These are phyloP conservation scores for Opisthocomus hoazin DNA, from an alignment of 2,113 vertebrate genomes.

Conservation along the genomic window DNA sequence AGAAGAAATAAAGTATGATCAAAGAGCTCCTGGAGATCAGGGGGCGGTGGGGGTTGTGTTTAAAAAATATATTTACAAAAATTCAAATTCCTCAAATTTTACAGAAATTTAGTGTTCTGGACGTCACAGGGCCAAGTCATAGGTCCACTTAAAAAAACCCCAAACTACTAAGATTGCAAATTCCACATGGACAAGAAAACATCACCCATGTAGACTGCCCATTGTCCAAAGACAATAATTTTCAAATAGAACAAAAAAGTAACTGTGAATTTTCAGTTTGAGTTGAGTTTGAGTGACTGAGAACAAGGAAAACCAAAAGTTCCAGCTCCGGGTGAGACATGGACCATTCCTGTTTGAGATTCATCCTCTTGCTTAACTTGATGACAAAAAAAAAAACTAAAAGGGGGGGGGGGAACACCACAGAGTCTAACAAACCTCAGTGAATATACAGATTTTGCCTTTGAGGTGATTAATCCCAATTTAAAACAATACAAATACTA, in stretches of 20 bases:
- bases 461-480: background rate
- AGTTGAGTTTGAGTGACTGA: background rate
- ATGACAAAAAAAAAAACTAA: background rate
- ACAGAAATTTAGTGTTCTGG: background rate
- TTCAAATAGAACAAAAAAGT: background rate
- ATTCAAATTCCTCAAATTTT: background rate
- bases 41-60: too few species aligned
- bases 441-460: background rate
- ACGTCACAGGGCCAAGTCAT: background rate
- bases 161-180: background rate
- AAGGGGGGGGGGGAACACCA: too few species aligned
- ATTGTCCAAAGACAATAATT: background rate
- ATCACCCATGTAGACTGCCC: background rate
- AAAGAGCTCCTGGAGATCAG: accelerated
- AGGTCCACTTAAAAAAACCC: background rate
- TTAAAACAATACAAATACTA: background rate
- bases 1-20: background rate
- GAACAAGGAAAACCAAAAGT: background rate
- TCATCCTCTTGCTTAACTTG: background rate
- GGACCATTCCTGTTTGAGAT: background rate
- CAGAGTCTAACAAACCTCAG: background rate
- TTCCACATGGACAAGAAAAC: background rate
- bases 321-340: background rate
- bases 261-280: background rate
- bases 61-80: background rate